These are phyloP conservation scores for Timema cristinae DNA, from an alignment of 2,888 invertebrate genomes.

Conservation along the genomic window DNA sequence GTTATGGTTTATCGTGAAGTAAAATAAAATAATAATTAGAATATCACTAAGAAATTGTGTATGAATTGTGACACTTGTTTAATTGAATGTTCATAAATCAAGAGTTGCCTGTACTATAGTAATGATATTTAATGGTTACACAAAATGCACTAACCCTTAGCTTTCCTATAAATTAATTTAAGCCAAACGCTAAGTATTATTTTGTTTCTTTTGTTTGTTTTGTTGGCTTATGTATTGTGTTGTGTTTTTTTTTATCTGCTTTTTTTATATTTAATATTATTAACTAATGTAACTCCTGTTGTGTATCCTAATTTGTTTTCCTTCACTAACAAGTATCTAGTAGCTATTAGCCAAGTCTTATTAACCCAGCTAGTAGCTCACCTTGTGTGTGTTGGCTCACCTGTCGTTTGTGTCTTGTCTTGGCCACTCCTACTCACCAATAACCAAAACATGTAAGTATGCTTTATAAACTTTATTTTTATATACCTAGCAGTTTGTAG, in stretches of 20 bases:
- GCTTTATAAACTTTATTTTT: background rate
- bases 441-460: constrained; percentile 9
- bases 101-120: no score
- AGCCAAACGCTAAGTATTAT: background rate
- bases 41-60: no score
- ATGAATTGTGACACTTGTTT: no score
- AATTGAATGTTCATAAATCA: no score
- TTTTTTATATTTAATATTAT: constrained; percentile 1
- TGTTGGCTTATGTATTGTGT: constrained; percentile 9
- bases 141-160: constrained; percentile 1
- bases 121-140: no score
- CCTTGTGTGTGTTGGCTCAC: background rate
- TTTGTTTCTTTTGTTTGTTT: constrained; percentile 18
- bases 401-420: constrained; percentile 8
- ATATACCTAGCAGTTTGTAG: no score
- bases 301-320: background rate
- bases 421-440: background rate
- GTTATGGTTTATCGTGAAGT: no score
- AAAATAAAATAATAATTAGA: no score
- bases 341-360: constrained; percentile 3
- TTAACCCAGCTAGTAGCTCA: background rate
- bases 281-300: constrained; percentile 11
- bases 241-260: constrained; percentile 12
- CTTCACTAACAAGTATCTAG: constrained; percentile 16
- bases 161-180: background rate